Evolutionary conservation across 2,888 invertebrate species (phyloP), one percentile per base, ranked within the genome.

Genomic region (Clivina fossor): DNA sequence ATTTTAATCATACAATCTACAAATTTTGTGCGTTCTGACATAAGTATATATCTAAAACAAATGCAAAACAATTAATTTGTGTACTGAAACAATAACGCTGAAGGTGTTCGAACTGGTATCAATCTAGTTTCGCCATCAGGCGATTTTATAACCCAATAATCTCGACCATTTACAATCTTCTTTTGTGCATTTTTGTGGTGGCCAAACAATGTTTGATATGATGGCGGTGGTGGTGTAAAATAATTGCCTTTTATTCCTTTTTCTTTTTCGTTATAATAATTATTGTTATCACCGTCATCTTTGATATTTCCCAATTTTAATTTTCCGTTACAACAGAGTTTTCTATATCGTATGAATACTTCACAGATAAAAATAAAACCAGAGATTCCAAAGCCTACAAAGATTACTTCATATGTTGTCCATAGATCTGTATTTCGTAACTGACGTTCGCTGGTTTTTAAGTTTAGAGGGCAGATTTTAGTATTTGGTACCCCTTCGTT

Each of bases 331-430:
- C 53, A 55, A 19, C 19, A 28, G 43, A 9, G 41, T 24, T 43
- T 48, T 1, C 47, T 43, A 24, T 55, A 48, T 24, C 49, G 30
- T n/a, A 46, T 46, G 3, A 69, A 33, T 8, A 86, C 73, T 77
- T 92, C 91, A 4, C 79, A 76, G 22, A 81, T 68, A 66, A 91
- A 90, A 0, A 85, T 78, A 0, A 82, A 74, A 2, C 79, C 66
- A 0, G 88, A 83, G 1, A 86, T 78, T 0, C 77, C 75, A 50
- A 90, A 81, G 0, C 92, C 92, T 0, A 79, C 75, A 1, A 81
- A 74, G 68, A 90, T 87, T 1, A 91, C 85, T 61, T 84, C 76
- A 66, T 91, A 93, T 0, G 92, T 92, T 78, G 90, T 85, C 63
- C 81, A 71, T 1, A 93, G 78, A 70, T 93, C 92, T 2, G 83